Evolutionary conservation across 2,113 vertebrate species (phyloP), one percentile per base, ranked within the genome.

Genomic region (Muscicapa adusta): DNA sequence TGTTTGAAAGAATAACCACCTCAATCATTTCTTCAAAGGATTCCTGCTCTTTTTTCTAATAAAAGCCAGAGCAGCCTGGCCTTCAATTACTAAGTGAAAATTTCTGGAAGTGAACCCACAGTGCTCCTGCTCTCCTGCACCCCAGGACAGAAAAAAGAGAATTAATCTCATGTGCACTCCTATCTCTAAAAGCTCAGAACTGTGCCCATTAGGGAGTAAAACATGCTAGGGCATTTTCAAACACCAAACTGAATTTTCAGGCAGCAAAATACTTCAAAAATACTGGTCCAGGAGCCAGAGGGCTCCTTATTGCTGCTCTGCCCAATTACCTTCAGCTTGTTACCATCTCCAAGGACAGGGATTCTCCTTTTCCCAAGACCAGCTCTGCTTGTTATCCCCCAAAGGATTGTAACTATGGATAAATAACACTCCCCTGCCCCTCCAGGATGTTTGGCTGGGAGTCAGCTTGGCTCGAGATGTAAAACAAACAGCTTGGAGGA

Each of bases 401-500:
- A 57, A 54, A 31, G 13, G 33, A 67, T 14, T 8, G 1, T 8
- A 63, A 26, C 25, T 45, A 25, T 8, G 33, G 66, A 36, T 53
- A 94, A 85, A 34, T 36, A 53, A 60, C 38, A 18, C 9, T 43
- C 12, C 23, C 34, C 36, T 6, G 1, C 18, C 9, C 16, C 14
- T 29, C 8, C 38, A 62, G 54, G 43, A 33, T 18, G 33, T 77
- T 74, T 94, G 85, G 71, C 81, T 93, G 63, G 53, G 83, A 83
- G 42, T 28, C 26, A 25, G 50, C 58, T 91, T 80, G 78, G 62
- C 92, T 78, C 5, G 42, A 50, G 34, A 57, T 63, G 8, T 53
- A 62, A 92, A 78, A 70, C 18, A 48, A 66, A 73, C 71, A 92
- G 57, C 76, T 73, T 81, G 43, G 84, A 24, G 67, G 48, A 33